Conservation (phyloP, 2,797 vertebrate species). For the Gymnothorax javanicus region DNA sequence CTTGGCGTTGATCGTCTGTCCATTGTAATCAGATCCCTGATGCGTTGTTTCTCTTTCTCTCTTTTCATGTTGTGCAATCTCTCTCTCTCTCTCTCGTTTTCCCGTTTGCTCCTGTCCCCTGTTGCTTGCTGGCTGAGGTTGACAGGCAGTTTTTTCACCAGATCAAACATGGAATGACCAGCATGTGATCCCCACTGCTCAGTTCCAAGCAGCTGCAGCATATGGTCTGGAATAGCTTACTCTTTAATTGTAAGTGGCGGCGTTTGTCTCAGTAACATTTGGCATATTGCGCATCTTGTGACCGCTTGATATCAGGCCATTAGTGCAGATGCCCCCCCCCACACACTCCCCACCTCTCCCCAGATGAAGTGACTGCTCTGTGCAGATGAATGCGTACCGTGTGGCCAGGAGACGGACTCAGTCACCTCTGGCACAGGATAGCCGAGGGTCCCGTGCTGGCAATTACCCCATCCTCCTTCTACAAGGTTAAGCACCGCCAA, state of each 20-base stretch:
- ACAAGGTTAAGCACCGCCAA: conserved; percentile 15
- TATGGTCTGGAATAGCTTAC: conserved; percentile 36
- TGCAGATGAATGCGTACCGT: conserved; percentile 25
- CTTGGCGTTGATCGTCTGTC: background rate
- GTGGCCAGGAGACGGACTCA: background rate
- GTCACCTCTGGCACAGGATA: background rate
- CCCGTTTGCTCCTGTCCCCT: background rate
- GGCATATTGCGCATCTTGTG: conserved; percentile 28
- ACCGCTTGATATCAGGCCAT: conserved; percentile 26
- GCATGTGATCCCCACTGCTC: conserved; percentile 21
- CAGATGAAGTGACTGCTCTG: conserved; percentile 20
- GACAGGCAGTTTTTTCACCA: conserved; percentile 18
- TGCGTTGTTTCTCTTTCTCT: background rate
- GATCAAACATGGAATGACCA: conserved; percentile 16
- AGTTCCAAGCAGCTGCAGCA: conserved; percentile 11
- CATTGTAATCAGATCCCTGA: background rate
- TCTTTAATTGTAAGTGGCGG: conserved; percentile 33
- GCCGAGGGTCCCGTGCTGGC: background rate
- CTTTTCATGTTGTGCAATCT: background rate
- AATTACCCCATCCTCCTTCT: background rate
- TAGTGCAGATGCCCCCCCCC: background rate
- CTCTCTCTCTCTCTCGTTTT: background rate
- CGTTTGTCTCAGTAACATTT: conserved; percentile 35
- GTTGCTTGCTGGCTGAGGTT: conserved; percentile 3
- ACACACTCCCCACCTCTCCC: background rate